Percentiles rank a stretch among this genome's conserved stretches.
phyloP scores from a whole-genome alignment of 2,113 vertebrate genomes.

The Neoarius graeffei region DNA sequence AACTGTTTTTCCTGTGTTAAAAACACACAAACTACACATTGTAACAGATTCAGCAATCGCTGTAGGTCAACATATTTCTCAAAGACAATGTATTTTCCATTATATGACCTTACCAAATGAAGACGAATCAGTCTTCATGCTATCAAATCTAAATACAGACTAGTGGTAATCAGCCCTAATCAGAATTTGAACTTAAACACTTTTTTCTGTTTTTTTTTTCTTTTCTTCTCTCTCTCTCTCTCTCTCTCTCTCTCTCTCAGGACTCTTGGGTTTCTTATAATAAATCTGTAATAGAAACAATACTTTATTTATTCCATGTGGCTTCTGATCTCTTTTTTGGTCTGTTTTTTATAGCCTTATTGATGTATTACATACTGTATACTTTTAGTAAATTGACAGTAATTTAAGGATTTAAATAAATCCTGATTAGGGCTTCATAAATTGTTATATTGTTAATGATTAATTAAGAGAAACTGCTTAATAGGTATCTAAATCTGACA shows the following conservation, averaged over 20 bases:
- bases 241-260: not conserved
- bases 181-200: not conserved
- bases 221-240: too few relatives aligned
- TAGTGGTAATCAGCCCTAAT: not conserved
- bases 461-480: slow-evolving; percentile 7
- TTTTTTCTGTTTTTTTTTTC: not conserved
- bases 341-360: not conserved
- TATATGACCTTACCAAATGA: not conserved
- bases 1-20: slow-evolving; percentile 25
- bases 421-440: not conserved
- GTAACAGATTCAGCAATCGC: not conserved
- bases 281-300: not conserved
- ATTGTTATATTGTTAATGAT: not conserved
- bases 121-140: not conserved
- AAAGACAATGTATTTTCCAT: not conserved
- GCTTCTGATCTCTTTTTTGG: not conserved
- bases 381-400: not conserved
- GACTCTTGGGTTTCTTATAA: not conserved
- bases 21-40: slow-evolving; percentile 27
- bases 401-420: not conserved
- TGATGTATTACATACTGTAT: not conserved
- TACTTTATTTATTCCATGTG: not conserved
- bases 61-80: not conserved
- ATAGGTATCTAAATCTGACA: not conserved
- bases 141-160: not conserved